Conservation (phyloP, 1,140 invertebrate genomes). For the Catajapyx aquilonaris region DNA sequence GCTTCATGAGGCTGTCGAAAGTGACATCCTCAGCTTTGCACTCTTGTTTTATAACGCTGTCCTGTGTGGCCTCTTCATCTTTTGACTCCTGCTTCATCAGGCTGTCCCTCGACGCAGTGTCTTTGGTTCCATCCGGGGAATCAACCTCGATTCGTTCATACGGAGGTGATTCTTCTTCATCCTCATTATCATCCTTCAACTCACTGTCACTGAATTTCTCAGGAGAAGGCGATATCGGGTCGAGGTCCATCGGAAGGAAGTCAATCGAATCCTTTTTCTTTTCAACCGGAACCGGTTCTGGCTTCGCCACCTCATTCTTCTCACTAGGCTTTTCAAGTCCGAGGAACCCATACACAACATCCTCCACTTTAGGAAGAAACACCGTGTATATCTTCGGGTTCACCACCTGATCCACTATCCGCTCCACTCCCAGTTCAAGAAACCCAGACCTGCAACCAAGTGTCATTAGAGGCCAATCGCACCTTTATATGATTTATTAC, state of each 20-base stretch:
- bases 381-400: slow-evolving; percentile 73
- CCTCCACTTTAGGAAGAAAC: slow-evolving; percentile 75
- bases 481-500: too few species aligned
- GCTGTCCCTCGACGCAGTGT: slow-evolving; percentile 2
- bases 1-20: slow-evolving; percentile 1
- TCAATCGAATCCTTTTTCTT: slow-evolving; percentile 16
- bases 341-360: slow-evolving; percentile 70
- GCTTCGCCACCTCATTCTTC: slow-evolving; percentile 1
- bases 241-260: slow-evolving; percentile 46
- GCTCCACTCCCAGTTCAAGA: slow-evolving; percentile 62
- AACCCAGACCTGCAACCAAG: slow-evolving; percentile 46
- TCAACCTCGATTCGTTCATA: slow-evolving; percentile 25
- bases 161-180: slow-evolving; percentile 34
- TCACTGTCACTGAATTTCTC: slow-evolving; percentile 43
- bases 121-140: slow-evolving; percentile 1
- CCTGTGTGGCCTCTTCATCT: slow-evolving; percentile 3
- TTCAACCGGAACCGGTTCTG: not conserved
- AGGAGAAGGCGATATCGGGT: slow-evolving; percentile 59
- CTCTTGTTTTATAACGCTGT: not conserved
- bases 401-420: slow-evolving; percentile 86
- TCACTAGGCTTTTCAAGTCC: slow-evolving; percentile 42
- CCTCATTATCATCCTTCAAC: slow-evolving; percentile 19
- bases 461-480: too few species aligned
- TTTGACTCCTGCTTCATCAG: not conserved
- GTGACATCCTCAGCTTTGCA: not conserved